These are phyloP conservation scores for Phylloscopus whistleri DNA, from an alignment of 2,113 vertebrate genomes.

Conservation along the genomic window DNA sequence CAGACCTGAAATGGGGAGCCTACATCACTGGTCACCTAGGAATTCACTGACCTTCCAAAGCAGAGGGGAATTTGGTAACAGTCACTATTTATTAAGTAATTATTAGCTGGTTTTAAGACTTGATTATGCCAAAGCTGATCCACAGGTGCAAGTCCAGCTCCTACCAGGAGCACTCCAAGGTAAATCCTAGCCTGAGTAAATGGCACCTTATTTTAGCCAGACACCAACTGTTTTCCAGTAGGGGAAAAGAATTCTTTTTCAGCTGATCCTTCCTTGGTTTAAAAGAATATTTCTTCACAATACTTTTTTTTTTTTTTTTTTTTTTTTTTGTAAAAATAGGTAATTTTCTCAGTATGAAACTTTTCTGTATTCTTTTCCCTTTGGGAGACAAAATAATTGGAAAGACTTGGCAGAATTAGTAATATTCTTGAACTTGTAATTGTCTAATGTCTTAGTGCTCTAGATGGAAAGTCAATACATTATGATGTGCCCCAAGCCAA, in stretches of 20 bases:
- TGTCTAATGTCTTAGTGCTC: conserved; percentile 2
- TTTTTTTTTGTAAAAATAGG: not conserved
- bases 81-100: not conserved
- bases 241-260: not conserved
- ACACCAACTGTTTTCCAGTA: not conserved
- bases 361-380: not conserved
- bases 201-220: not conserved
- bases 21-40: not conserved
- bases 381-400: conserved; percentile 32
- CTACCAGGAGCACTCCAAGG: not conserved
- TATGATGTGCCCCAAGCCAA: conserved; percentile 31
- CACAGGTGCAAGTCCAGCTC: not conserved
- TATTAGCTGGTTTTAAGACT: not conserved
- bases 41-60: not conserved
- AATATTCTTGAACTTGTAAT: conserved; percentile 47
- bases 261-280: not conserved
- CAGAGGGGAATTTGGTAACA: not conserved
- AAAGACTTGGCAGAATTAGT: conserved; percentile 26
- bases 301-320: not conserved
- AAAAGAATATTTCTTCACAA: not conserved
- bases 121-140: not conserved
- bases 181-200: not conserved
- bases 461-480: conserved; percentile 35
- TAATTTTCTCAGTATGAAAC: not conserved
- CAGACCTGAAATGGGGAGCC: not conserved